phyloP scores from a whole-genome alignment of 2,797 vertebrate species.

The Dryobates pubescens region DNA sequence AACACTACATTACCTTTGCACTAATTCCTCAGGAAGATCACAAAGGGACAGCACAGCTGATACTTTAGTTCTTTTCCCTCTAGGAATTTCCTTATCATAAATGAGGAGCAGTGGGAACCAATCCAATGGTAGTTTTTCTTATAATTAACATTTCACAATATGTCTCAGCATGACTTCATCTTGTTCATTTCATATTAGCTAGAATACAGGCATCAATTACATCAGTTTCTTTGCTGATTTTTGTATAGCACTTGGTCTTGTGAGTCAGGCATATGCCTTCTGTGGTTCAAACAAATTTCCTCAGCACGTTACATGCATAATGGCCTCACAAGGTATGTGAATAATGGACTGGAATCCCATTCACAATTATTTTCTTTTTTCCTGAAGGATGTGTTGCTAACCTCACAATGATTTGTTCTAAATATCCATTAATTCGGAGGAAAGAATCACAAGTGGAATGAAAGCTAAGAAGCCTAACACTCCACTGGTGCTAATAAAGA shows the following conservation, averaged over 20 bases:
- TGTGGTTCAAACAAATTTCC: constrained; percentile 10
- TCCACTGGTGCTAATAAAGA: constrained; percentile 20
- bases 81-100: not conserved
- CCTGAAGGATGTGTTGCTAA: not conserved
- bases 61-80: not conserved
- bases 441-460: not conserved
- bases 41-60: not conserved
- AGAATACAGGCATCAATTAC: not conserved
- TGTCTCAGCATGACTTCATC: not conserved
- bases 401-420: constrained; percentile 45
- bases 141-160: constrained; percentile 29
- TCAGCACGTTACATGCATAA: constrained; percentile 16
- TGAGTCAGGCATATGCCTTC: not conserved
- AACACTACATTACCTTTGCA: not conserved
- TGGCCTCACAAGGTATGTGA: not conserved
- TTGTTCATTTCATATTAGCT: not conserved
- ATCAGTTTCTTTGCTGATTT: not conserved
- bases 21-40: not conserved
- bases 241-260: not conserved
- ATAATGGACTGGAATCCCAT: constrained; percentile 6
- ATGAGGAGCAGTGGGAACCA: not conserved
- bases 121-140: not conserved
- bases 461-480: not conserved
- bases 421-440: constrained; percentile 38
- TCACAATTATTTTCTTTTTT: not conserved